These are phyloP conservation scores for Corythucha ciliata DNA, from an alignment of 2,888 invertebrate species.

Conservation along the genomic window DNA sequence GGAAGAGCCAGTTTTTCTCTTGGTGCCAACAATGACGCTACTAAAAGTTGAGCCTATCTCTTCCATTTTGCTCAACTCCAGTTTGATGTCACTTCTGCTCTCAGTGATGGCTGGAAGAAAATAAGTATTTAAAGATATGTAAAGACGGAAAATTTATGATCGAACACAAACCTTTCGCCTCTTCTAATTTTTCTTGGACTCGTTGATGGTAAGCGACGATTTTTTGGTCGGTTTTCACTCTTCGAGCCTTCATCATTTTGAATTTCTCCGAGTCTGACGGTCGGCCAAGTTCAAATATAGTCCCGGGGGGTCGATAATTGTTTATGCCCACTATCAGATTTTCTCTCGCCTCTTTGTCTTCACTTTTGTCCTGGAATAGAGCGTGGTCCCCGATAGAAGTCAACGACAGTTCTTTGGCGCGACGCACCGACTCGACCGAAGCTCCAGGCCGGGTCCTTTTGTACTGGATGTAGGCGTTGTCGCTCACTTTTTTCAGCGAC, in stretches of 20 bases:
- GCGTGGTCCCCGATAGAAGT: slow-evolving; percentile 55
- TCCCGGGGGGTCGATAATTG: slow-evolving; percentile 67
- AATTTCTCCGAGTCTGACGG: slow-evolving; percentile 69
- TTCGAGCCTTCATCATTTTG: slow-evolving; percentile 78
- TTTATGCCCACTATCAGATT: slow-evolving; percentile 25
- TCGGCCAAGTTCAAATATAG: slow-evolving; percentile 84
- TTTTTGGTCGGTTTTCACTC: slow-evolving; percentile 58
- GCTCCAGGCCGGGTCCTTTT: slow-evolving; percentile 77
- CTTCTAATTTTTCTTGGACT: slow-evolving; percentile 40
- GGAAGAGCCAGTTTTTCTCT: slow-evolving; percentile 25
- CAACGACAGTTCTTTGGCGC: slow-evolving; percentile 63
- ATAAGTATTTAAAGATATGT: no score
- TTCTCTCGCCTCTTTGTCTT: slow-evolving; percentile 23
- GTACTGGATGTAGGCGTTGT: slow-evolving; percentile 88
- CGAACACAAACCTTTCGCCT: slow-evolving; percentile 31
- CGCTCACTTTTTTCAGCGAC: slow-evolving; percentile 61
- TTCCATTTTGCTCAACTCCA: slow-evolving; percentile 33
- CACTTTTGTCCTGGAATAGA: slow-evolving; percentile 44
- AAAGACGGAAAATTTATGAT: neutral
- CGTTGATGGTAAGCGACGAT: slow-evolving; percentile 45
- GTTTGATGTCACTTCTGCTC: slow-evolving; percentile 36
- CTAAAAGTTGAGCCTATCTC: slow-evolving; percentile 36
- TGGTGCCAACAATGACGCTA: slow-evolving; percentile 31
- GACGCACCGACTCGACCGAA: slow-evolving; percentile 76
- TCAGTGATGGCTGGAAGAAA: slow-evolving; percentile 20